Evolutionary conservation across 2,113 vertebrate species (phyloP).

Genomic region (Tenebrosternarchus preto): DNA sequence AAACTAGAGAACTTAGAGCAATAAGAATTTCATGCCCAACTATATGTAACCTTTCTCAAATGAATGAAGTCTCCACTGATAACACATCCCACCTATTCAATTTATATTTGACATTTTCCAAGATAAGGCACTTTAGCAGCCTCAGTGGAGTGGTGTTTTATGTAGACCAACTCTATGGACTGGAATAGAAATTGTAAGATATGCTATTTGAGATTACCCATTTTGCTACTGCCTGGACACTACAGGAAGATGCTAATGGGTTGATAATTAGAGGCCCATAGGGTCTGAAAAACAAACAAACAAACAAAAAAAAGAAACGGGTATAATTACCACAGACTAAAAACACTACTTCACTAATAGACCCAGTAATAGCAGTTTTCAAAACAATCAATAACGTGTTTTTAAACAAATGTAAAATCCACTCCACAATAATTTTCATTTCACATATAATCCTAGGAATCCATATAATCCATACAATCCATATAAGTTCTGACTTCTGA

Average conservation of each 20-base stretch:
- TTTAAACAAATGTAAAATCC: not conserved
- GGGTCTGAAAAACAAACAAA: not conserved
- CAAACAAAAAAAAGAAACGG: no score
- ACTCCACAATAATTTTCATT: not conserved
- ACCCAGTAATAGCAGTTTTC: not conserved
- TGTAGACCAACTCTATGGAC: not conserved
- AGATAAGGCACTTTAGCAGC: not conserved
- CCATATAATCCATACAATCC: no score
- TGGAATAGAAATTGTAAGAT: not conserved
- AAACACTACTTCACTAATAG: not conserved
- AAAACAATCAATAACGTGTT: not conserved
- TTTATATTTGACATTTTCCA: not conserved
- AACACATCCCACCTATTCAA: no score
- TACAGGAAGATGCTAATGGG: not conserved
- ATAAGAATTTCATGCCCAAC: not conserved
- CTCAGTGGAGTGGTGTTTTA: not conserved
- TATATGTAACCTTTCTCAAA: no score
- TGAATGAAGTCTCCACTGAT: no score
- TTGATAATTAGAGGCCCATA: not conserved
- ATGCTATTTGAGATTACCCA: not conserved
- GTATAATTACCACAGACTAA: not conserved
- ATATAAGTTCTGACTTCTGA: no score
- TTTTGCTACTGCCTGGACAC: not conserved
- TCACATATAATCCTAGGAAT: no score
- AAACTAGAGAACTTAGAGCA: not conserved